These are phyloP conservation scores for Geopemphigus sp. DNA, from an alignment of 1,140 invertebrate genomes.

Conservation along the genomic window DNA sequence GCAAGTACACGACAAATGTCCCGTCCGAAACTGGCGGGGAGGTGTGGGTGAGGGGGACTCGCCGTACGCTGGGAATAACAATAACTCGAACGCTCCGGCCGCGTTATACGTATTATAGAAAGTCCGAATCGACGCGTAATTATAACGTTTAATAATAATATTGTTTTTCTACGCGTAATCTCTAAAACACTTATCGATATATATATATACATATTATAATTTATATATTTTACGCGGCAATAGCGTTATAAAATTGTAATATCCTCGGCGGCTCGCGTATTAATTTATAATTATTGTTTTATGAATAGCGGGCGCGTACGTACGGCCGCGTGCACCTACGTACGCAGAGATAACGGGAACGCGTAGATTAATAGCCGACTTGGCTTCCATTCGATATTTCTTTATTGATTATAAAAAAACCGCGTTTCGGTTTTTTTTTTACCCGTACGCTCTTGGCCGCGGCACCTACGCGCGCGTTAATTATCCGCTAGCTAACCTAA, in stretches of 20 bases:
- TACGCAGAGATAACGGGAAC: conserved; percentile 32
- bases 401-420: conserved; percentile 30
- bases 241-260: conserved; percentile 44
- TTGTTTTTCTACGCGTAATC: conserved; percentile 18
- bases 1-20: too few relatives aligned
- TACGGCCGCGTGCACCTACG: too few relatives aligned
- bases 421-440: too few relatives aligned
- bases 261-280: conserved; percentile 29
- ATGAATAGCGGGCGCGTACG: too few relatives aligned
- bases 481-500: too few relatives aligned
- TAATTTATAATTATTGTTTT: conserved; percentile 48
- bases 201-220: too few relatives aligned
- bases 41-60: too few relatives aligned
- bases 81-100: background rate
- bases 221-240: too few relatives aligned
- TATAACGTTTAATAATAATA: conserved; percentile 35
- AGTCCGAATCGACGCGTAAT: conserved; percentile 30
- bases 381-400: conserved; percentile 36
- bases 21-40: too few relatives aligned
- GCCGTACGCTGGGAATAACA: too few relatives aligned
- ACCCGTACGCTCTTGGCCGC: too few relatives aligned
- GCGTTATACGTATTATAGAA: background rate
- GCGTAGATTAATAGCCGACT: conserved; percentile 40
- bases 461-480: too few relatives aligned
- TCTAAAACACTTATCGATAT: conserved; percentile 34